phyloP scores from a whole-genome alignment of 2,888 invertebrate genomes.

The Tiliacea citrago region DNA sequence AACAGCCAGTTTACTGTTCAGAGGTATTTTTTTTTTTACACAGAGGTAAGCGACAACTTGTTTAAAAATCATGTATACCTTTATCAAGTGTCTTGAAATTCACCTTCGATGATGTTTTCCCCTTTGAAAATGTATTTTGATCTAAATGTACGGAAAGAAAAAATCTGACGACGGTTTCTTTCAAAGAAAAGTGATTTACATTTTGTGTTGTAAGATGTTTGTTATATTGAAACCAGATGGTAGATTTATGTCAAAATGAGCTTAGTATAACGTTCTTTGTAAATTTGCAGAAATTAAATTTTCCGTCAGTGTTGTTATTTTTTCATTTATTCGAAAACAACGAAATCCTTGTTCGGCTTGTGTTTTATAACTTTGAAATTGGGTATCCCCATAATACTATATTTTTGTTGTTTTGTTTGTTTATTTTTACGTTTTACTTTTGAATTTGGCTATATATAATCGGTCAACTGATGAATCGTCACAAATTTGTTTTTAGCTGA shows the following conservation, averaged over 20 bases:
- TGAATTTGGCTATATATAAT: too few species aligned
- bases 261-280: background rate
- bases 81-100: constrained; percentile 43
- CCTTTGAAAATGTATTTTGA: constrained; percentile 28
- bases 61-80: constrained; percentile 52
- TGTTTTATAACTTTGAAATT: background rate
- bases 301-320: constrained; percentile 4
- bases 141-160: constrained; percentile 14
- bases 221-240: constrained; percentile 5
- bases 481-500: background rate
- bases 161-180: constrained; percentile 7
- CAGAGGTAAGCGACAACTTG: constrained; percentile 46
- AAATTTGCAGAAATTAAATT: background rate
- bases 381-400: too few species aligned
- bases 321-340: constrained; percentile 7
- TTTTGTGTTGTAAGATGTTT: background rate
- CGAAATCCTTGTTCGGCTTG: background rate
- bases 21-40: too few species aligned
- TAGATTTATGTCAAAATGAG: constrained; percentile 9
- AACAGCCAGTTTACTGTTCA: constrained; percentile 40
- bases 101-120: constrained; percentile 26
- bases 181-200: background rate
- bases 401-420: background rate
- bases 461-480: too few species aligned
- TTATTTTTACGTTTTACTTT: background rate